Conservation (phyloP, 2,113 vertebrate genomes). For the Tupaia tana region DNA sequence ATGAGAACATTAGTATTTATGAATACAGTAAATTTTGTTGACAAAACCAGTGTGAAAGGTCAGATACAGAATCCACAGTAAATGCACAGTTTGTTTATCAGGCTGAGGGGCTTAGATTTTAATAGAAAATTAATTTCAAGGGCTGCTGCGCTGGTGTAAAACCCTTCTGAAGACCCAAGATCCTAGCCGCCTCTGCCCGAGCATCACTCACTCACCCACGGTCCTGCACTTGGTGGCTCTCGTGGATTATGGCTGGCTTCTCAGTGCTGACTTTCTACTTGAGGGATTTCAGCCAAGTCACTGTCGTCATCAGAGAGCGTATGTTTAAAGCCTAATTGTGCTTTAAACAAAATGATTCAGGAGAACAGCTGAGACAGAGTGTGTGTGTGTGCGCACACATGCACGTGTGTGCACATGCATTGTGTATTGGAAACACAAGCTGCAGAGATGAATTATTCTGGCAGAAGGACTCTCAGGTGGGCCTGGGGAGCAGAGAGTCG, state of each 20-base stretch:
- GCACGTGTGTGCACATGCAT: no score
- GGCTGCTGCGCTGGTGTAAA: constrained; percentile 11
- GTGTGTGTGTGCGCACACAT: no score
- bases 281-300: not conserved
- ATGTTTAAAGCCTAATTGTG: not conserved
- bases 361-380: not conserved
- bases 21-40: constrained; percentile 75
- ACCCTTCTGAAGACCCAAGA: not conserved
- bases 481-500: not conserved
- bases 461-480: not conserved
- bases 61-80: constrained; percentile 75
- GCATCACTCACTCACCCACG: not conserved
- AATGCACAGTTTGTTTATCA: constrained; percentile 76
- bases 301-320: not conserved
- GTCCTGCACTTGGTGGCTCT: not conserved
- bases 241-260: rapidly evolving
- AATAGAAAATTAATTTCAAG: constrained; percentile 75
- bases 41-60: constrained; percentile 76
- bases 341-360: not conserved
- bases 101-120: constrained; percentile 50
- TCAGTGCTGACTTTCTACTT: not conserved
- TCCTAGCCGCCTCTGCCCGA: not conserved
- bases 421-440: not conserved
- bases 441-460: no score
- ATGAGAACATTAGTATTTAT: constrained; percentile 74